phyloP scores from a whole-genome alignment of 2,888 invertebrate genomes.

The Ectemnius cavifrons region DNA sequence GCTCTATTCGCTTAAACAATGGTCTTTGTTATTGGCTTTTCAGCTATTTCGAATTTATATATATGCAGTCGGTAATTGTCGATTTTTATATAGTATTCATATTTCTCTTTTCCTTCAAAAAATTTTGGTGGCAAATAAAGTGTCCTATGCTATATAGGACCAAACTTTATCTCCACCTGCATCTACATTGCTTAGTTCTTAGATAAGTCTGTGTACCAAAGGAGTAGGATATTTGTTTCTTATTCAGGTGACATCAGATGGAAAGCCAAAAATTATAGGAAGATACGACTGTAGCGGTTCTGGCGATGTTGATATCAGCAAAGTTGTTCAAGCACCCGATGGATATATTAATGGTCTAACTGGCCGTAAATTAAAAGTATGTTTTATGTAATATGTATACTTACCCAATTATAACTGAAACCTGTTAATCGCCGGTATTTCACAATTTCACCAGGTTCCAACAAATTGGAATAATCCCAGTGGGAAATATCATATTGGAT shows the following conservation, averaged over 20 bases:
- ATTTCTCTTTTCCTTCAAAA: constrained; percentile 5
- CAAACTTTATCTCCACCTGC: background rate
- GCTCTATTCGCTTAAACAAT: constrained; percentile 10
- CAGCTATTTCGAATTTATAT: background rate
- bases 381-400: constrained; percentile 25
- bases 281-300: constrained; percentile 97
- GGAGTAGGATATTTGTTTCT: constrained; percentile 11
- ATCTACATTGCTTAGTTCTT: background rate
- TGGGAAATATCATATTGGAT: constrained; percentile 91
- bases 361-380: constrained; percentile 92
- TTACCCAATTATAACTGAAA: too few species aligned
- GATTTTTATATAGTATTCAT: background rate
- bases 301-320: constrained; percentile 96
- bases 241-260: constrained; percentile 89
- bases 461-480: constrained; percentile 89
- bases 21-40: constrained; percentile 10
- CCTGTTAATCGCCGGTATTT: background rate
- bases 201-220: constrained; percentile 3
- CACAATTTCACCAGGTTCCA: constrained; percentile 83
- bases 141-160: background rate
- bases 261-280: constrained; percentile 95
- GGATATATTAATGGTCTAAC: constrained; percentile 91
- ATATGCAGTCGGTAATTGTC: too few species aligned
- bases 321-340: constrained; percentile 84
- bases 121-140: background rate